These are phyloP conservation scores for Oncorhynchus tshawytscha DNA, from an alignment of 2,113 vertebrate species.

Conservation along the genomic window DNA sequence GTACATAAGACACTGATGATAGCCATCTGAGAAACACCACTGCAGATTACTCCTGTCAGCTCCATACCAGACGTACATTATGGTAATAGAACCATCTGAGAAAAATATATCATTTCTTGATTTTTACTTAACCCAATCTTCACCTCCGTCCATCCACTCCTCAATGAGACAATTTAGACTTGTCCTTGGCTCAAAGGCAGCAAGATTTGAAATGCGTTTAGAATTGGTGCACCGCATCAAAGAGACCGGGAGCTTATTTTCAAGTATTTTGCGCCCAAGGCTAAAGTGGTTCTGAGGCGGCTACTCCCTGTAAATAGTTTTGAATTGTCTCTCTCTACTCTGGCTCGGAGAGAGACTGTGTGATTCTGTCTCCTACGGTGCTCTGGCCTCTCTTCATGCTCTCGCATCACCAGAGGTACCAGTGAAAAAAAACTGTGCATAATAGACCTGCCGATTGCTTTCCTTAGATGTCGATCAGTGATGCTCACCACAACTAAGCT, in stretches of 20 bases:
- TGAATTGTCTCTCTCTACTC: slow-evolving; percentile 57
- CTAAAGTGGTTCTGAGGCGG: slow-evolving; percentile 64
- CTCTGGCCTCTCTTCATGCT: slow-evolving; percentile 37
- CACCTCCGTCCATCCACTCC: slow-evolving; percentile 44
- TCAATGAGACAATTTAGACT: slow-evolving; percentile 70
- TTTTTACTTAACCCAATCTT: slow-evolving; percentile 62
- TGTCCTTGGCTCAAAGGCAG: slow-evolving; percentile 76
- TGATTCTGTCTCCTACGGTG: slow-evolving; percentile 30
- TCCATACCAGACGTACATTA: slow-evolving; percentile 48
- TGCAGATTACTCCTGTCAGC: slow-evolving; percentile 49
- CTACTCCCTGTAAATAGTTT: slow-evolving; percentile 74
- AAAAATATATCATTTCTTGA: slow-evolving; percentile 57
- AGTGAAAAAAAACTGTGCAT: slow-evolving; percentile 61
- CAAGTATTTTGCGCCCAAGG: slow-evolving; percentile 74
- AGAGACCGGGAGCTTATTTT: slow-evolving; percentile 77
- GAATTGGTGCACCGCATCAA: slow-evolving; percentile 77
- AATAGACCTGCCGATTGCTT: slow-evolving; percentile 71
- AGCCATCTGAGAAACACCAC: slow-evolving; percentile 44
- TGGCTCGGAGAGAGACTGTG: slow-evolving; percentile 30
- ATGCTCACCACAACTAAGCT: slow-evolving; percentile 61
- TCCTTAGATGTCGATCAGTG: slow-evolving; percentile 67
- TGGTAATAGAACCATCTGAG: slow-evolving; percentile 52
- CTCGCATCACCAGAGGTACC: slow-evolving; percentile 61
- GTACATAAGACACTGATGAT: slow-evolving; percentile 48
- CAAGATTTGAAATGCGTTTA: slow-evolving; percentile 73